These are phyloP conservation scores for Acrocephalus scirpaceus DNA, from an alignment of 2,797 vertebrate genomes.

Conservation along the genomic window DNA sequence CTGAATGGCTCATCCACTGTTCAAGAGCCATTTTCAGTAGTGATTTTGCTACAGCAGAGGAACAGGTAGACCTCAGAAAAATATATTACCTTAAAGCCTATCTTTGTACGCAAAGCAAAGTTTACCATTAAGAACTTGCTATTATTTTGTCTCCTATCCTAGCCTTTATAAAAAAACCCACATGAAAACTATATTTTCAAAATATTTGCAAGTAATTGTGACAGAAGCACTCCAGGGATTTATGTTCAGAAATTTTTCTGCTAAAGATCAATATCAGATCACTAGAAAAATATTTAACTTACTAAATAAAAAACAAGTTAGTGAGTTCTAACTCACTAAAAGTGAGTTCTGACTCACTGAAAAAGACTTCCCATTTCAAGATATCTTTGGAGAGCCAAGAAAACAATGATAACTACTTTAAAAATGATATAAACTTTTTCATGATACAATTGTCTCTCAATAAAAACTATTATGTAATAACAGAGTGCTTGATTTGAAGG, in stretches of 20 bases:
- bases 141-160: not conserved
- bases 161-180: not conserved
- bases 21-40: not conserved
- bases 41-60: not conserved
- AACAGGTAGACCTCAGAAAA: not conserved
- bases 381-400: not conserved
- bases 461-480: not conserved
- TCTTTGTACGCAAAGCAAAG: not conserved
- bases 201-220: too few relatives aligned
- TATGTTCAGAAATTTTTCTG: not conserved
- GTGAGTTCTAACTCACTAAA: not conserved
- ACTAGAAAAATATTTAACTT: not conserved
- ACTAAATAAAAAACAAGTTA: not conserved
- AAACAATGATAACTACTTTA: not conserved
- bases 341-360: not conserved
- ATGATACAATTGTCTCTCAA: not conserved
- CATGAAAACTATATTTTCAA: not conserved
- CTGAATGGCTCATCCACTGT: not conserved
- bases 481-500: not conserved
- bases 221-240: not conserved
- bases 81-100: not conserved
- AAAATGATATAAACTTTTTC: not conserved
- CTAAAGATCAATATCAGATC: not conserved
- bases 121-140: not conserved
- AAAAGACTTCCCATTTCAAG: not conserved